Base-by-base conservation (phyloP, 2,797 vertebrate genomes). In the Echiichthys vipera region DNA sequence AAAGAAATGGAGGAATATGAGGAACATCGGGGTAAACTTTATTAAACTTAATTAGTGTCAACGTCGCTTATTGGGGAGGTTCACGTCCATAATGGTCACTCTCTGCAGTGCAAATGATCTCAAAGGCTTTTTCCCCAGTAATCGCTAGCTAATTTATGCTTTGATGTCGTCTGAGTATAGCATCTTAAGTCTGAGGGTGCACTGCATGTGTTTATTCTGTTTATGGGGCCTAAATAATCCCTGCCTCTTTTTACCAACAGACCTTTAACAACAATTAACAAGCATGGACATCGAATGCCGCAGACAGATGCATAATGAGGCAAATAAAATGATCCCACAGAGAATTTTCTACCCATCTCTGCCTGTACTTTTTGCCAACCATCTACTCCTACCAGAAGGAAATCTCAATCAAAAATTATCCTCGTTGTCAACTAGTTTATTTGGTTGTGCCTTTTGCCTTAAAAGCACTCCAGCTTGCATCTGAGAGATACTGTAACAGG, bases 21-120 rank as follows among this genome's bases (percentile, higher is more conserved):
- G 78, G 74, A 90, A 74, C 76, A 91, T 80, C 83, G 66, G 86
- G 73, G 89, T 93, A 93, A 95, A 95, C 84, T 94, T 94, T 88
- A 95, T 95, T 93, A 95, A 92, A 88, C 83, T 94, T 95, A 92
- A 95, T 95, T 95, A 96, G 91, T 95, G 91, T 95, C 93, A 93
- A 94, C 86, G 89, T 94, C 91, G 70, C 86, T 89, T 86, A 88
- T 69, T 83, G 78, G 87, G 87, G 80, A 78, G 90, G 88, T 83
- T 93, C 77, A 40, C 65, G 84, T 90, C 86, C 85, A 84, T 92
- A 94, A 89, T 88, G 90, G 93, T 92, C 94, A 95, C 91, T 89
- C 71, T 92, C 90, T 84, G 65, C 61, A 63, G 89, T 74, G 85
- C 87, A 93, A 92, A 93, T 92, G 85, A 94, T 93, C 92, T 94